Evolutionary conservation across 2,888 invertebrate genomes (phyloP).

Genomic region (Aproaerema taeniolella): DNA sequence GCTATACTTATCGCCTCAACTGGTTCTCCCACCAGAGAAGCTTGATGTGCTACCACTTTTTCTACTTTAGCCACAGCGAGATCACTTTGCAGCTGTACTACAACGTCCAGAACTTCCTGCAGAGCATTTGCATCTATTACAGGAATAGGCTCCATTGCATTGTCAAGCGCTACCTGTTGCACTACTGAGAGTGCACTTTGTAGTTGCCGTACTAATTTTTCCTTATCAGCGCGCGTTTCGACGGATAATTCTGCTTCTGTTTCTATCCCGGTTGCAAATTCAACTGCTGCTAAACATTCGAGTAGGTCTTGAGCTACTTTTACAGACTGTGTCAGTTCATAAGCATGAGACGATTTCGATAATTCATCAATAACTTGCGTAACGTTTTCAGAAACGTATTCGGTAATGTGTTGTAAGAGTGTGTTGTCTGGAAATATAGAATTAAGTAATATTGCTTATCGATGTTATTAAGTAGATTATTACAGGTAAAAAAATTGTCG

Average conservation of each 20-base stretch:
- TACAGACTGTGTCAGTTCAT: conserved; percentile 31
- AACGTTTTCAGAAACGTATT: conserved; percentile 35
- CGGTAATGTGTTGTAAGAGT: conserved; percentile 36
- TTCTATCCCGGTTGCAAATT: neutral
- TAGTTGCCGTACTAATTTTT: conserved; percentile 7
- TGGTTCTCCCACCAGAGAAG: neutral
- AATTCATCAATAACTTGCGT: conserved; percentile 30
- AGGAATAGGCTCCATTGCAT: conserved; percentile 2
- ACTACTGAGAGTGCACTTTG: conserved; percentile 3
- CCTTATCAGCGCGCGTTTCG: conserved; percentile 3
- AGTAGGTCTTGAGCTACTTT: conserved; percentile 14
- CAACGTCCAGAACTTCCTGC: conserved; percentile 1
- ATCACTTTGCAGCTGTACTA: conserved; percentile 10
- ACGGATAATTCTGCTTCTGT: neutral
- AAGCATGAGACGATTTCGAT: conserved; percentile 22
- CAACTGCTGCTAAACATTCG: conserved; percentile 5
- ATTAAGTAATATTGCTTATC: no score
- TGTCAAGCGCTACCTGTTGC: conserved; percentile 5
- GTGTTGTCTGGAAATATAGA: no score
- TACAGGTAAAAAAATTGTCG: no score
- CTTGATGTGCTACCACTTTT: neutral
- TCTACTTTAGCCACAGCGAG: conserved; percentile 1
- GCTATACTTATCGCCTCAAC: neutral
- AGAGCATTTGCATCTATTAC: conserved; percentile 1
- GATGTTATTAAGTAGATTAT: no score